Conservation (phyloP, 2,888 invertebrate species). For the Xestoiulus laeticollis region DNA sequence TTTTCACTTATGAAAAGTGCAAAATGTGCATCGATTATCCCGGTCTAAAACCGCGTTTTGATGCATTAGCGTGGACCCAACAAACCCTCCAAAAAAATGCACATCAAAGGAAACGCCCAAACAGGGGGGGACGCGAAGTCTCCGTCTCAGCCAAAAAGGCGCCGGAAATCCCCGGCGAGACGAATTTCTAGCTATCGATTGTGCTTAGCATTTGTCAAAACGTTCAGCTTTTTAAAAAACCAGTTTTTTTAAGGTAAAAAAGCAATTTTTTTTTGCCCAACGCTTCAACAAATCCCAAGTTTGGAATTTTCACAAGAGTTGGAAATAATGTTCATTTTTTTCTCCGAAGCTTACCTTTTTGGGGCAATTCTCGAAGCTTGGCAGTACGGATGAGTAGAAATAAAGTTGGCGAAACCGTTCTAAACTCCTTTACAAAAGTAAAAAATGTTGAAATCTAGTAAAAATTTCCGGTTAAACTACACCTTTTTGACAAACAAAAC, state of each 20-base stretch:
- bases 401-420: background rate
- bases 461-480: background rate
- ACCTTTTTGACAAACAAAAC: constrained; percentile 26
- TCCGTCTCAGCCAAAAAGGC: background rate
- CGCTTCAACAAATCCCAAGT: background rate
- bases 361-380: background rate
- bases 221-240: background rate
- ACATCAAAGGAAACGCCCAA: constrained; percentile 23
- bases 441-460: background rate
- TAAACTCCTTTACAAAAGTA: background rate
- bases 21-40: too few relatives aligned
- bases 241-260: background rate
- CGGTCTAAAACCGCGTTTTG: too few relatives aligned
- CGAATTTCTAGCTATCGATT: background rate
- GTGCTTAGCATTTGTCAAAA: background rate
- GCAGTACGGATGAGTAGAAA: background rate
- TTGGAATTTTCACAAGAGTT: background rate
- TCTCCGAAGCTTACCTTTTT: background rate
- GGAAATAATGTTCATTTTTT: background rate
- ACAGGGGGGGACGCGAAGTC: constrained; percentile 5
- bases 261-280: background rate
- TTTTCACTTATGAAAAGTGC: too few relatives aligned
- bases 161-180: background rate
- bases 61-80: background rate
- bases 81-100: background rate